Evolutionary conservation across 2,888 invertebrate genomes (phyloP).

Genomic region (Latrodectus hesperus): DNA sequence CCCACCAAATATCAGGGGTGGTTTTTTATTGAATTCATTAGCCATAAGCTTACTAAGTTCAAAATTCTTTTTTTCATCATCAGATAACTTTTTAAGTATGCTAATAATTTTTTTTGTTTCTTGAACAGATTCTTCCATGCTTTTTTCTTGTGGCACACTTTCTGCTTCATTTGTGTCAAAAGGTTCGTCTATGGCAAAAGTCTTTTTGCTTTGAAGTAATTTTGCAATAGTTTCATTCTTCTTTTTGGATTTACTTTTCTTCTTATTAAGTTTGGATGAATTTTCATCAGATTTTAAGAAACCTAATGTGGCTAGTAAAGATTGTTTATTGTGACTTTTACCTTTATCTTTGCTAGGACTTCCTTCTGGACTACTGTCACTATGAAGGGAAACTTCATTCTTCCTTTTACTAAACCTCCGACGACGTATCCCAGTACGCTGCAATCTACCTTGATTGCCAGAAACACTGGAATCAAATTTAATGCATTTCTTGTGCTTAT

Average conservation of each 20-base stretch:
- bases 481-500: slow-evolving; percentile 53
- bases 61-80: slow-evolving; percentile 59
- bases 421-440: slow-evolving; percentile 36
- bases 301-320: slow-evolving; percentile 45
- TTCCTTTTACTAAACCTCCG: slow-evolving; percentile 44
- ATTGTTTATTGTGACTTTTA: slow-evolving; percentile 30
- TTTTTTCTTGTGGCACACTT: slow-evolving; percentile 27
- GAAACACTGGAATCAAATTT: slow-evolving; percentile 61
- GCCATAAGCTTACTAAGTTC: slow-evolving; percentile 60
- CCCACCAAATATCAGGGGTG: slow-evolving; percentile 68
- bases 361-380: slow-evolving; percentile 62
- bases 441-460: slow-evolving; percentile 2
- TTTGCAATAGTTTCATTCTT: slow-evolving; percentile 58
- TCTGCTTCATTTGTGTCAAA: slow-evolving; percentile 26
- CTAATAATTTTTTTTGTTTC: slow-evolving; percentile 60
- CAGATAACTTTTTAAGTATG: slow-evolving; percentile 56
- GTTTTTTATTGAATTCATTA: slow-evolving; percentile 59
- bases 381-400: slow-evolving; percentile 10
- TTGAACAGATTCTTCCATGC: slow-evolving; percentile 40
- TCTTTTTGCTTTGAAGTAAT: slow-evolving; percentile 51
- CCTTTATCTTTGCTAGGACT: slow-evolving; percentile 51
- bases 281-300: slow-evolving; percentile 19
- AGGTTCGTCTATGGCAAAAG: slow-evolving; percentile 63
- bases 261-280: slow-evolving; percentile 29
- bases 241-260: slow-evolving; percentile 50